These are phyloP conservation scores for Xenopus borealis DNA, from an alignment of 2,113 vertebrate species.

Conservation along the genomic window DNA sequence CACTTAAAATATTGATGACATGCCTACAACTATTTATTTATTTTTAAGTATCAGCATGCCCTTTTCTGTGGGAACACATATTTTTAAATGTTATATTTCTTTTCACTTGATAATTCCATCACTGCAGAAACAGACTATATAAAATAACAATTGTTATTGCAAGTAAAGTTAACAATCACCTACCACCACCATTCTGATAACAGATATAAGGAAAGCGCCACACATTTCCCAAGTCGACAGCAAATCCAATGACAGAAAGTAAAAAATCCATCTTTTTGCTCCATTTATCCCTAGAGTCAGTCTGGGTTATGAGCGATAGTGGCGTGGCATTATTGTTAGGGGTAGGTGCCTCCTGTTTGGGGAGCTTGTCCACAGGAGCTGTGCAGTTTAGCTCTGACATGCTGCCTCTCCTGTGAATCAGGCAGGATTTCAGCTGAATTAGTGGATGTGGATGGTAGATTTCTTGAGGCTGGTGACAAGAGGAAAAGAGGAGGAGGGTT, in stretches of 20 bases:
- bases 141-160: too few species aligned
- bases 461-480: slow-evolving; percentile 54
- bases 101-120: too few species aligned
- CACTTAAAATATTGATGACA: too few species aligned
- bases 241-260: slow-evolving; percentile 85
- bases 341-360: slow-evolving; percentile 53
- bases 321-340: slow-evolving; percentile 56
- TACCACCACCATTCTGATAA: slow-evolving; percentile 92
- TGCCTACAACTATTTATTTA: too few species aligned
- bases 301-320: slow-evolving; percentile 56
- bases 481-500: slow-evolving; percentile 55
- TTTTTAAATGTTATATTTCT: too few species aligned
- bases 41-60: too few species aligned
- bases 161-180: slow-evolving; percentile 48
- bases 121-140: too few species aligned
- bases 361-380: slow-evolving; percentile 51
- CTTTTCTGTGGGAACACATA: too few species aligned
- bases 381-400: slow-evolving; percentile 69
- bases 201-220: slow-evolving; percentile 92
- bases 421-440: slow-evolving; percentile 51
- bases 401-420: slow-evolving; percentile 36
- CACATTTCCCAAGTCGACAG: slow-evolving; percentile 88
- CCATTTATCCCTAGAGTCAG: slow-evolving; percentile 81
- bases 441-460: slow-evolving; percentile 47
- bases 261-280: slow-evolving; percentile 93